Conservation (phyloP, 2,113 vertebrate genomes). For the Gambusia affinis region DNA sequence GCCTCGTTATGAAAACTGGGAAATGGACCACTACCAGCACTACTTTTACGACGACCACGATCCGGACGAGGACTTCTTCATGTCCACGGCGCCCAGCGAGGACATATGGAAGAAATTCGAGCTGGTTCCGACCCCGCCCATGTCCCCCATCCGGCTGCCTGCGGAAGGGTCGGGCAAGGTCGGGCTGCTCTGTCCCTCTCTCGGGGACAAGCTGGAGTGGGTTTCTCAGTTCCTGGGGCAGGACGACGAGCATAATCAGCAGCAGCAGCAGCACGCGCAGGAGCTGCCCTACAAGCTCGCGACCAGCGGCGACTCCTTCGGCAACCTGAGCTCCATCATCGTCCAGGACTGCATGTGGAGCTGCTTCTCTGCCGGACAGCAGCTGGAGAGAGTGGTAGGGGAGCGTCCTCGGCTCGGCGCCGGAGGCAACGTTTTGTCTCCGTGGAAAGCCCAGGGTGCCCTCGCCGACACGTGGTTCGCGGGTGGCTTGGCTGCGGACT, state of each 20-base stretch:
- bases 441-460: slow-evolving; percentile 60
- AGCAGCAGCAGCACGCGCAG: slow-evolving; percentile 58
- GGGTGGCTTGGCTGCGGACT: slow-evolving; percentile 80
- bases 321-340: slow-evolving; percentile 91
- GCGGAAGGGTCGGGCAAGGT: slow-evolving; percentile 74
- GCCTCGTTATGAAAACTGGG: slow-evolving; percentile 77
- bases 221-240: slow-evolving; percentile 83
- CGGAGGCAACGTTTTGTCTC: slow-evolving; percentile 48
- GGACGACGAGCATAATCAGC: slow-evolving; percentile 83
- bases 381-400: slow-evolving; percentile 88
- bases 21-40: slow-evolving; percentile 92
- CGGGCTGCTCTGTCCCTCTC: slow-evolving; percentile 62
- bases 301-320: slow-evolving; percentile 77
- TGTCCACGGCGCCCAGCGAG: slow-evolving; percentile 93
- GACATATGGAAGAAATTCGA: slow-evolving; percentile 99
- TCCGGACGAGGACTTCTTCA: slow-evolving; percentile 90
- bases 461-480: slow-evolving; percentile 72
- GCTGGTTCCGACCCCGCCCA: slow-evolving; percentile 91
- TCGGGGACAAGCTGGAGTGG: slow-evolving; percentile 84
- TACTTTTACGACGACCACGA: slow-evolving; percentile 95
- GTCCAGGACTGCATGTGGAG: slow-evolving; percentile 98
- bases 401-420: slow-evolving; percentile 78
- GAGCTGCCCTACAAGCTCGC: slow-evolving; percentile 80
- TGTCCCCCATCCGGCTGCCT: slow-evolving; percentile 81
- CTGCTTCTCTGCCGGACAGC: slow-evolving; percentile 88